Evolutionary conservation across 1,140 invertebrate genomes (phyloP).

Genomic region (Sycobia sp.): DNA sequence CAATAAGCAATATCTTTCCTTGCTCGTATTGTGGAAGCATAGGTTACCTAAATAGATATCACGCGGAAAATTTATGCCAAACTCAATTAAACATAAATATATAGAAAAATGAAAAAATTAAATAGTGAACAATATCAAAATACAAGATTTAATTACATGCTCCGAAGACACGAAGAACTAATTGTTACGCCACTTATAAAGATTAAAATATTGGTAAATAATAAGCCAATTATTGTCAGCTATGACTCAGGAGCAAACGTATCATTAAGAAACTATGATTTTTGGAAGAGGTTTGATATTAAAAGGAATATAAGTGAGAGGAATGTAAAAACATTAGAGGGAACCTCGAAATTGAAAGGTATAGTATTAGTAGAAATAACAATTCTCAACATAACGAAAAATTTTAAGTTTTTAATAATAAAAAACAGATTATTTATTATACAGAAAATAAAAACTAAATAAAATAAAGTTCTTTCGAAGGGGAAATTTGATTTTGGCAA

Average conservation of each 20-base stretch:
- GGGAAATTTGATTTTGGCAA: not conserved
- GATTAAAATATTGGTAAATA: slow-evolving; percentile 30
- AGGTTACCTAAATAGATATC: slow-evolving; percentile 25
- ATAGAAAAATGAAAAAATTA: slow-evolving; percentile 27
- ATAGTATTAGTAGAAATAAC: slow-evolving; percentile 23
- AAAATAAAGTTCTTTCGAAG: not conserved
- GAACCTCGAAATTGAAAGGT: slow-evolving; percentile 19
- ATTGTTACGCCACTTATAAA: slow-evolving; percentile 33
- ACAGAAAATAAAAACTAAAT: slow-evolving; percentile 25
- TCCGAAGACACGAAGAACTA: slow-evolving; percentile 36
- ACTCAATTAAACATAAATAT: slow-evolving; percentile 22
- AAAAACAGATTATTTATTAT: too few relatives aligned
- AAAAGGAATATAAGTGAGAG: slow-evolving; percentile 15
- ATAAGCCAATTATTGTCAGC: slow-evolving; percentile 16
- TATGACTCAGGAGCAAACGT: slow-evolving; percentile 39
- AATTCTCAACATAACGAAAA: slow-evolving; percentile 24
- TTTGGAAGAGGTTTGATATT: slow-evolving; percentile 1
- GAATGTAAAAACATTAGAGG: slow-evolving; percentile 19
- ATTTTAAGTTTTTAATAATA: not conserved
- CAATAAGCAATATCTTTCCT: slow-evolving; percentile 22
- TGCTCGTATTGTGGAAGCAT: slow-evolving; percentile 24
- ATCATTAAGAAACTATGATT: slow-evolving; percentile 34
- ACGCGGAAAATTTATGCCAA: slow-evolving; percentile 28
- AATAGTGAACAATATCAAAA: slow-evolving; percentile 31
- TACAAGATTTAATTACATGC: slow-evolving; percentile 18